Base-by-base conservation (phyloP, 2,888 invertebrate species). In the Melipona beecheii region DNA sequence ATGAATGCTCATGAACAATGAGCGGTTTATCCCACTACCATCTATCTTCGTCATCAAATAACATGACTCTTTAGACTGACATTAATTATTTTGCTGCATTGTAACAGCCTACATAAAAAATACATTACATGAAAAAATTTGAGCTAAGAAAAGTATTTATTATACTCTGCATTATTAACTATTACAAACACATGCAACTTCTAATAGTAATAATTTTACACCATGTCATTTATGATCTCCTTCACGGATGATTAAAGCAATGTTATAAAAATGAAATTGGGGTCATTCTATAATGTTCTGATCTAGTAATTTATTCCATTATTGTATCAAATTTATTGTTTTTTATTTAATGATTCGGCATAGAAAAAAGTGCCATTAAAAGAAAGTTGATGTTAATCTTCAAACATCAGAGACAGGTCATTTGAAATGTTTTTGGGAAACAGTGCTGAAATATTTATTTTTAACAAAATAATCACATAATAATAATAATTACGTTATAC, bases 1-100 rank as follows among this genome's bases (percentile, higher is more conserved):
- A 68, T 78, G 27, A 78, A 69, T 62, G 75, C 75, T 13, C 78
- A 43, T 15, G 56, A 24, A 83, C 64, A 83, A 76, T 83, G 72
- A 70, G 65, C 31, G 27, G 27, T 24, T 11, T 15, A 27, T 2
- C n/a, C 60, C 21, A 31, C 13, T 13, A 50, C n/a, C 50, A 43
- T 19, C 21, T 17, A 27, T 27, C n/a, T 31, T 77, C 15, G 6
- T 31, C 66, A 69, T 81, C 71, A 49, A 31, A 17, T 54, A 2
- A 17, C 43, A 4, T 27, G 0, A n/a, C 21, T 64, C 9, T 17
- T 66, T 31, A 24, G 24, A 27, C 31, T 75, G 11, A 5, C 54
- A 52, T 75, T 62, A 71, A 54, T 68, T 19, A 5, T n/a, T 17
- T 4, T 24, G 4, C 4, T n/a, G 19, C 24, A 19, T 24, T 43